Percentiles rank a stretch among this genome's conserved stretches.
These are phyloP conservation scores for Epinephelus moara DNA, from an alignment of 2,113 vertebrate species.

Conservation along the genomic window DNA sequence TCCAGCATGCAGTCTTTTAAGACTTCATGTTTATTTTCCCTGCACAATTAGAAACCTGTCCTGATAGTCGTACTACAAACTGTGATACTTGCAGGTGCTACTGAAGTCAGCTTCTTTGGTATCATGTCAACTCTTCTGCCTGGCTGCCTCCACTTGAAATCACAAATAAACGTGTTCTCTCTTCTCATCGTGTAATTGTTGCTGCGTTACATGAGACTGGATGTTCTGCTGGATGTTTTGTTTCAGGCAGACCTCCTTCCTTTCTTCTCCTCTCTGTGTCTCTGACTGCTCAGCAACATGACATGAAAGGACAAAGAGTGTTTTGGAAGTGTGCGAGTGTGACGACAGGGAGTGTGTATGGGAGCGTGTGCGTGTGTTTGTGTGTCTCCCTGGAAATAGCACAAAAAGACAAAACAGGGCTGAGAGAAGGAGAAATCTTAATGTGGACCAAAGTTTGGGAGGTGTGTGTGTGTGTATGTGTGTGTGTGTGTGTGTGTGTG, in stretches of 20 bases:
- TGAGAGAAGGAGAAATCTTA: slow-evolving; percentile 50
- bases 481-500: slow-evolving; percentile 5
- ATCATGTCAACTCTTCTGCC: slow-evolving; percentile 46
- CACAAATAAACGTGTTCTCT: slow-evolving; percentile 47
- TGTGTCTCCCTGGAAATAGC: slow-evolving; percentile 43
- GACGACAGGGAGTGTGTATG: not conserved
- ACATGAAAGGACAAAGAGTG: slow-evolving; percentile 64
- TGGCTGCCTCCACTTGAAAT: slow-evolving; percentile 50
- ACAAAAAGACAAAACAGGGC: slow-evolving; percentile 29
- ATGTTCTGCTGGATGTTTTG: slow-evolving; percentile 52
- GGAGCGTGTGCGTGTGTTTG: not conserved
- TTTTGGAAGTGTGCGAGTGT: slow-evolving; percentile 23
- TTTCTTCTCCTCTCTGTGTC: slow-evolving; percentile 50
- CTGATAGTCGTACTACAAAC: not conserved
- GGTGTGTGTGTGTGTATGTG: not conserved
- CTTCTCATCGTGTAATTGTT: slow-evolving; percentile 56
- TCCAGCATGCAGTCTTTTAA: not conserved
- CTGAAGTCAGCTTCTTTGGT: slow-evolving; percentile 53
- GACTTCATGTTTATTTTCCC: not conserved
- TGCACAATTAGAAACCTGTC: slow-evolving; percentile 16
- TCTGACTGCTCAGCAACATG: slow-evolving; percentile 65
- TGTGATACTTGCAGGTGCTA: slow-evolving; percentile 3
- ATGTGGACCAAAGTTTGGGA: slow-evolving; percentile 42
- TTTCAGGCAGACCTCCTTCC: slow-evolving; percentile 51
- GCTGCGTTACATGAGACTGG: slow-evolving; percentile 52